Conservation (phyloP, 2,797 vertebrate genomes). For the Clarias laeviceps region DNA sequence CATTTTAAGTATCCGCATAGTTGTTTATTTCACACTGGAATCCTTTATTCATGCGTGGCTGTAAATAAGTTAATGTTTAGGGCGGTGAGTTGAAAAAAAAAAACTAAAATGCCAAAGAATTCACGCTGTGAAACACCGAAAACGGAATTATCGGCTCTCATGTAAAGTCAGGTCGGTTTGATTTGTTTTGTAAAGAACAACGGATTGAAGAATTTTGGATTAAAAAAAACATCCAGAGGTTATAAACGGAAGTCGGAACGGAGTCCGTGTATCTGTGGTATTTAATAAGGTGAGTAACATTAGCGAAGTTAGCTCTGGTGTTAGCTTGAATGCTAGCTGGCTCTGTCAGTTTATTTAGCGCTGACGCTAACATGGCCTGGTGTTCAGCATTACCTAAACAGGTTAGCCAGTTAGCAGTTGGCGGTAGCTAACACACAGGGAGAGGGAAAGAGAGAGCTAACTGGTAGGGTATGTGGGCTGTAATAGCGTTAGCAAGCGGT, state of each 20-base stretch:
- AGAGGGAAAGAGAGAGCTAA: neutral
- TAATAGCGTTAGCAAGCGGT: slow-evolving; percentile 53
- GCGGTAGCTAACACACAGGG: slow-evolving; percentile 6
- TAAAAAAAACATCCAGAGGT: slow-evolving; percentile 45
- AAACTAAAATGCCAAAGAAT: slow-evolving; percentile 78
- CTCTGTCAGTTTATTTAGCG: slow-evolving; percentile 30
- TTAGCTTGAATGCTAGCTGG: slow-evolving; percentile 52
- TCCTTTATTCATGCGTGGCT: slow-evolving; percentile 36
- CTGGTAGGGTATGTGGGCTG: neutral
- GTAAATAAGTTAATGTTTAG: neutral
- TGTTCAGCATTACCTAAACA: slow-evolving; percentile 37
- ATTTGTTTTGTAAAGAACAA: slow-evolving; percentile 60
- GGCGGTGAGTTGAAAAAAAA: slow-evolving; percentile 20
- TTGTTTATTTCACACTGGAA: slow-evolving; percentile 36
- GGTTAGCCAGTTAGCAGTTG: slow-evolving; percentile 33
- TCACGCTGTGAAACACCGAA: slow-evolving; percentile 77
- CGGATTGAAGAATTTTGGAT: slow-evolving; percentile 8
- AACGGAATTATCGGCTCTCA: slow-evolving; percentile 80
- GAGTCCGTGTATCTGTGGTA: slow-evolving; percentile 39
- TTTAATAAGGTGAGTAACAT: slow-evolving; percentile 56
- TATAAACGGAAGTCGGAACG: slow-evolving; percentile 35
- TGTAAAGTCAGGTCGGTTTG: slow-evolving; percentile 69
- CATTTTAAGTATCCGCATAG: slow-evolving; percentile 65
- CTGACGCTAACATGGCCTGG: slow-evolving; percentile 44
- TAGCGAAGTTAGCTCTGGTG: slow-evolving; percentile 34